Percentiles rank a stretch among this genome's conserved stretches.
Evolutionary conservation across 2,888 invertebrate genomes (phyloP).

Genomic region (Dascillus cervinus): DNA sequence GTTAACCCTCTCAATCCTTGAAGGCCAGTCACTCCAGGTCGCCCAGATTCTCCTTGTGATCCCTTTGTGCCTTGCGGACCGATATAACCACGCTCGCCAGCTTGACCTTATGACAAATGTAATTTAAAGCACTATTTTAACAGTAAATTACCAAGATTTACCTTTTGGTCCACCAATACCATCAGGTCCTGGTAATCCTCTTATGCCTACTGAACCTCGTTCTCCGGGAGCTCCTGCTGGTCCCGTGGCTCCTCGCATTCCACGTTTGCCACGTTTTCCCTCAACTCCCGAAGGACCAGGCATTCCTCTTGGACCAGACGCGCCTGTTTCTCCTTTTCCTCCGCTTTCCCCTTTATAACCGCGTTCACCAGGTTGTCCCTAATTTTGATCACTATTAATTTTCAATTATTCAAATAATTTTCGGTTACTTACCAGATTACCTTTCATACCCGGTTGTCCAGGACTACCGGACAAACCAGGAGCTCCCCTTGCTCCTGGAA

Average conservation of each 20-base stretch:
- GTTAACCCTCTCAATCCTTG: conserved; percentile 55
- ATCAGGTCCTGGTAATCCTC: conserved; percentile 69
- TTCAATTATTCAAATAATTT: background rate
- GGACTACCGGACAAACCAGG: conserved; percentile 68
- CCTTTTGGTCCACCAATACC: conserved; percentile 70
- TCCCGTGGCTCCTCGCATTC: conserved; percentile 69
- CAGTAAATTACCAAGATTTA: too few relatives aligned
- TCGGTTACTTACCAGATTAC: conserved; percentile 52
- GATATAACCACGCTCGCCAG: conserved; percentile 64
- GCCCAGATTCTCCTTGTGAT: conserved; percentile 50
- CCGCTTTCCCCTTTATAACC: conserved; percentile 75
- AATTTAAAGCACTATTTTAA: background rate
- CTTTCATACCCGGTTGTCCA: conserved; percentile 68
- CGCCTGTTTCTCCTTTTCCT: conserved; percentile 66
- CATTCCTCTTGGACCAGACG: conserved; percentile 64
- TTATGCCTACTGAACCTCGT: conserved; percentile 55
- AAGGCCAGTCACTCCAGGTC: conserved; percentile 50
- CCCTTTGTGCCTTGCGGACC: conserved; percentile 60
- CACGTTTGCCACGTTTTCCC: conserved; percentile 75
- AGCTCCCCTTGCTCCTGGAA: conserved; percentile 71
- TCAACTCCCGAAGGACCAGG: conserved; percentile 69
- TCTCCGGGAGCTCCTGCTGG: conserved; percentile 66
- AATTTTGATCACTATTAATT: conserved; percentile 2
- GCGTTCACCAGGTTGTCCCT: conserved; percentile 72
- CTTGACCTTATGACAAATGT: conserved; percentile 44